Base-by-base conservation (phyloP, 2,113 vertebrate genomes). In the Penelope pileata region DNA sequence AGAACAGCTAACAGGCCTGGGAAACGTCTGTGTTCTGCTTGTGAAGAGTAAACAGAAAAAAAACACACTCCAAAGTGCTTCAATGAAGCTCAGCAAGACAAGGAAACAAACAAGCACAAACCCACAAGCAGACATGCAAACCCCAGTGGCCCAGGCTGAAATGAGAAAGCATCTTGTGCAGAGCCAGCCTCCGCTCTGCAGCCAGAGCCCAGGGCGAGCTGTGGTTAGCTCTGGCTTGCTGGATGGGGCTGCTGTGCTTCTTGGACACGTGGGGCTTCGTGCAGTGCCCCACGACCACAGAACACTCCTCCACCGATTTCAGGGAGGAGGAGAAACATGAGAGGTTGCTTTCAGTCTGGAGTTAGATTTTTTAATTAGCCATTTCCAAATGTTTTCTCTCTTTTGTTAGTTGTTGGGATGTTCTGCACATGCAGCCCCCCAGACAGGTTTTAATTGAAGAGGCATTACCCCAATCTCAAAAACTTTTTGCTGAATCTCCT, bases 21-120 rank as follows among this genome's bases (percentile, higher is more conserved):
- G 91, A 80, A 91, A 76, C 58, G 87, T 50, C 59, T 74, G 67
- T 15, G 13, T 70, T 91, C 76, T 96, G 79, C 72, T 91, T 60
- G 43, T 0, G 1, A 70, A 51, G 34, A 54, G 13, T 70, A 78
- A 84, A 81, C 42, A 82, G 32, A 16, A 42, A n/a, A 38, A 11
- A 48, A 69, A 23, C 3, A 24, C 47, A 59, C 30, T 34, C 32
- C 14, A 4, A 58, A 73, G 22, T 4, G 12, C 63, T 80, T 90
- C 50, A 59, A 30, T 45, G 88, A 85, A 77, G 56, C 11, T 92
- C 79, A 83, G 59, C 32, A 63, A 82, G 15, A 8, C 12, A 62
- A 90, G 74, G 73, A 69, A 40, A 12, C 51, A 45, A 58, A 43
- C 42, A 69, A 48, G 36, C 45, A 47, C 32, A 64, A 42, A 40